Base-by-base conservation (phyloP, 2,113 vertebrate genomes). In the Seriola dumerili region DNA sequence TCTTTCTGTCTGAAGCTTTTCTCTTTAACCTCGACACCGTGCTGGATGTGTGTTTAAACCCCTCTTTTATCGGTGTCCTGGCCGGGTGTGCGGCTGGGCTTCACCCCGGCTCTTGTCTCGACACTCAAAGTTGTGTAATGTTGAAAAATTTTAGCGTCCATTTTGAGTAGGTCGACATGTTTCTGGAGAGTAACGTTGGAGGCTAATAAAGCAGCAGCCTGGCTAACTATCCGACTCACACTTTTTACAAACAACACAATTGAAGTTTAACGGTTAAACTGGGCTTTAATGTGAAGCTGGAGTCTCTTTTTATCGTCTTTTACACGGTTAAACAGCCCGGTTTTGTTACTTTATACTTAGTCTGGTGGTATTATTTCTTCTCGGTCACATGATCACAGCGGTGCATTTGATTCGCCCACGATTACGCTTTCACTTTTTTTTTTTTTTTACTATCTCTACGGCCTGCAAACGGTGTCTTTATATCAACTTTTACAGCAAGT, bases 111-210 rank as follows among this genome's bases (percentile, higher is more conserved):
- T 72, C 36, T 66, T 46, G 52, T 78, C 64, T 59, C 48, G 40
- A 52, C 73, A 36, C 68, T 85, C 58, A 91, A 94, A 94, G 87
- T 94, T 95, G 92, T 91, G 93, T 92, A 88, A 85, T 94, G 93
- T 93, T 90, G 93, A 88, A 82, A 91, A 90, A 86, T 92, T 80
- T 88, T 90, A 91, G 97, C 97, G 95, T 98, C 97, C 97, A 98
- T 99, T 97, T 99, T 98, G 97, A 97, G 96, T 92, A 94, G 95
- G 95, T 97, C 96, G 96, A 97, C 96, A 95, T 96, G 96, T 96
- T 98, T 98, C 96, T 94, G 95, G 94, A 95, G 96, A 94, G 93
- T 95, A 25, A 44, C 68, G 36, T 25, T 10, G 32, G 71, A 61
- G 71, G 72, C 67, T 78, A 46, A 94, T 89, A 88, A 89, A 91